phyloP scores from a whole-genome alignment of 2,113 vertebrate genomes.

The Heterotilapia buettikoferi region DNA sequence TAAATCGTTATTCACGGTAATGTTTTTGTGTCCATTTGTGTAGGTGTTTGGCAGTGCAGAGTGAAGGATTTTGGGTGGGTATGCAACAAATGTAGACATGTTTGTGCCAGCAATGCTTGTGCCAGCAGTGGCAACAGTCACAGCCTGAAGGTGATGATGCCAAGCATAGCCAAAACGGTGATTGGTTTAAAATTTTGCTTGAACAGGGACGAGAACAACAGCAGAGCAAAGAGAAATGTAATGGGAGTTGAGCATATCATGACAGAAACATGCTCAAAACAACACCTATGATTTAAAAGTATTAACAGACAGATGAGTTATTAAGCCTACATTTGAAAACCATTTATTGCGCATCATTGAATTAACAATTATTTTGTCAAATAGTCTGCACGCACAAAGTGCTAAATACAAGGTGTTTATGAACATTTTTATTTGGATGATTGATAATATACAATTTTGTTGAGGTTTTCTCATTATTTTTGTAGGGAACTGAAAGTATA shows the following conservation, averaged over 20 bases:
- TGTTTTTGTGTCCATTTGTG: neutral
- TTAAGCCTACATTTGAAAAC: neutral
- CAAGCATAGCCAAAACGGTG: neutral
- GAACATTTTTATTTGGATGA: neutral
- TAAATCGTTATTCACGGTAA: neutral
- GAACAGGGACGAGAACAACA: neutral
- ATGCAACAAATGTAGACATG: neutral
- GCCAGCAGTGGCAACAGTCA: neutral
- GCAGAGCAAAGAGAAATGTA: neutral
- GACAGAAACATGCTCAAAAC: neutral
- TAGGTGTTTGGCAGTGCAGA: neutral
- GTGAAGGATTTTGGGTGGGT: neutral
- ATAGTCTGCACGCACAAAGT: neutral
- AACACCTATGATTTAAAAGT: neutral
- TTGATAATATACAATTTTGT: rapidly evolving
- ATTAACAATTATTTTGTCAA: neutral
- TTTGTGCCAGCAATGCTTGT: neutral
- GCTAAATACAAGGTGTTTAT: rapidly evolving
- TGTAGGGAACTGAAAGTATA: neutral
- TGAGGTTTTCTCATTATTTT: neutral
- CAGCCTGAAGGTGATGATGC: neutral
- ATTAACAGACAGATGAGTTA: neutral
- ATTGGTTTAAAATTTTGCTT: neutral
- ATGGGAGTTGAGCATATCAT: neutral
- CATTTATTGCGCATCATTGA: rapidly evolving